phyloP scores from a whole-genome alignment of 2,113 vertebrate species.

The Thamnophis sirtalis region DNA sequence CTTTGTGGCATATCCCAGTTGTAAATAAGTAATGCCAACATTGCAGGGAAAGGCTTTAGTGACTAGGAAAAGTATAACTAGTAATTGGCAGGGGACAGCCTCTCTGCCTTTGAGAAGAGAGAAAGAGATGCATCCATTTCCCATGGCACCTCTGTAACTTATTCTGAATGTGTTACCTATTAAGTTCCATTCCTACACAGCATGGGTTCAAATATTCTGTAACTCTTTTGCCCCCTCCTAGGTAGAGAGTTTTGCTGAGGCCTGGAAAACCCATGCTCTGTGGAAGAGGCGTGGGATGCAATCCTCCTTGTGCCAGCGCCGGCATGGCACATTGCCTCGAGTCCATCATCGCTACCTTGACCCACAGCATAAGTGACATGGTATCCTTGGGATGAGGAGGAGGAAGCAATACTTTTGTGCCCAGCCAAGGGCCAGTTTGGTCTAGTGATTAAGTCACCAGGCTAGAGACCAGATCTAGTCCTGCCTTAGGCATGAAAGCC shows the following conservation, averaged over 20 bases:
- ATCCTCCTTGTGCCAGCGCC: conserved; percentile 45
- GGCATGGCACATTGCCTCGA: conserved; percentile 57
- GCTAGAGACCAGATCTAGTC: not conserved
- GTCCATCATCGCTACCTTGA: conserved; percentile 64
- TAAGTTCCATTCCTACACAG: not conserved
- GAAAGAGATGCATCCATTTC: not conserved
- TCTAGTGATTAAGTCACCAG: not conserved
- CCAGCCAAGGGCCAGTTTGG: not conserved
- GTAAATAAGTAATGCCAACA: not conserved
- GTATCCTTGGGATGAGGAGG: fast-evolving
- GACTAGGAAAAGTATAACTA: not conserved
- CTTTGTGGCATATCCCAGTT: not conserved
- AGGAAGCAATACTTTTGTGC: not conserved
- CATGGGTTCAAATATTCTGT: not conserved
- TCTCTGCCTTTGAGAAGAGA: not conserved
- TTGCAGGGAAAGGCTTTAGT: not conserved
- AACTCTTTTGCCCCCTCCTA: conserved; percentile 29
- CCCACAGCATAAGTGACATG: conserved; percentile 34
- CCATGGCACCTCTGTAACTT: not conserved
- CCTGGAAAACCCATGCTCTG: conserved; percentile 67
- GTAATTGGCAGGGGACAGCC: not conserved
- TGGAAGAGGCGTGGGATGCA: conserved; percentile 41
- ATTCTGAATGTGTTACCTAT: not conserved
- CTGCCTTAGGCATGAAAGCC: not conserved
- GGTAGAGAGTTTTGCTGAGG: conserved; percentile 66